These are phyloP conservation scores for Pogonophryne albipinna DNA, from an alignment of 2,797 vertebrate species.

Conservation along the genomic window DNA sequence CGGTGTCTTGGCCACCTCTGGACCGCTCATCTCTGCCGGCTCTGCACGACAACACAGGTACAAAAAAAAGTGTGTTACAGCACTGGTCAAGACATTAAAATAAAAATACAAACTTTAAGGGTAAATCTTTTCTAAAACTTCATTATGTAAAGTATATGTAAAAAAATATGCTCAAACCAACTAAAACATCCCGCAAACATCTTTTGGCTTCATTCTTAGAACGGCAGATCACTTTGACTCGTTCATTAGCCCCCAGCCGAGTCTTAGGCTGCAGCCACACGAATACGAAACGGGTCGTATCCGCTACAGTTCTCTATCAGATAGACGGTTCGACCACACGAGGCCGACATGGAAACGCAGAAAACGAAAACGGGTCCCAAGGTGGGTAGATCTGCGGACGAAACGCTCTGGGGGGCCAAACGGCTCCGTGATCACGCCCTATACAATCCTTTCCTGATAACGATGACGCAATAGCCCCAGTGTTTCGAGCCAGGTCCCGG, in stretches of 20 bases:
- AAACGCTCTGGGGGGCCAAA: too few species aligned
- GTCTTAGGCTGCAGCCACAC: not conserved
- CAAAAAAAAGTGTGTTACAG: not conserved
- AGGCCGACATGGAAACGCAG: too few species aligned
- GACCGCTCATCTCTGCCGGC: slow-evolving; percentile 93
- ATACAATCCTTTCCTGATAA: too few species aligned
- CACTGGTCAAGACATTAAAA: not conserved
- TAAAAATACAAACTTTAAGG: too few species aligned
- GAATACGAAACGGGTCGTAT: too few species aligned
- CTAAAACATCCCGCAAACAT: not conserved
- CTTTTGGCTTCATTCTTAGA: not conserved
- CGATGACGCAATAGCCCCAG: too few species aligned
- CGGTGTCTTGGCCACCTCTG: slow-evolving; percentile 88
- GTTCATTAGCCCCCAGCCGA: slow-evolving; percentile 18
- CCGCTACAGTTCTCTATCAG: too few species aligned
- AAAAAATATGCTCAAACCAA: not conserved
- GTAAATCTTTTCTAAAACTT: not conserved
- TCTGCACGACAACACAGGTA: slow-evolving; percentile 68
- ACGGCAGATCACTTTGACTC: not conserved
- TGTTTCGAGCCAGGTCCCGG: too few species aligned
- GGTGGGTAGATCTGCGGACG: too few species aligned
- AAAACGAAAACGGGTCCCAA: too few species aligned
- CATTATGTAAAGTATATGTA: not conserved
- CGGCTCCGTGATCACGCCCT: too few species aligned
- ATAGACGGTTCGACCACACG: too few species aligned